Conservation (phyloP, 2,113 vertebrate genomes). For the Neotragus moschatus region DNA sequence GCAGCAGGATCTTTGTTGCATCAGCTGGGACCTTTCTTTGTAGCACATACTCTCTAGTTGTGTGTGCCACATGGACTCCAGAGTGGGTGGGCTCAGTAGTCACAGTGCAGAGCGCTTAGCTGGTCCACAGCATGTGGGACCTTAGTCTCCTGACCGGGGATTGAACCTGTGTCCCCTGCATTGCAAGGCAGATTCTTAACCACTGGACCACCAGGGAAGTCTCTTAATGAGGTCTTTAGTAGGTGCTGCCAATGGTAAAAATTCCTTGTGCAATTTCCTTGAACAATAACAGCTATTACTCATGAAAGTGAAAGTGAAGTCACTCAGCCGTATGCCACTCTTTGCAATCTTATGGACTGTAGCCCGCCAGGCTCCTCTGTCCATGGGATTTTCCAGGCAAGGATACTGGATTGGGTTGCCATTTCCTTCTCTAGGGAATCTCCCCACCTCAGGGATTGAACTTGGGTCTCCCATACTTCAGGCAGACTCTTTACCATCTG, state of each 20-base stretch:
- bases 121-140: not conserved
- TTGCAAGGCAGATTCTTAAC: not conserved
- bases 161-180: not conserved
- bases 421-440: not conserved
- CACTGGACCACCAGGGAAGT: not conserved
- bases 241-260: not conserved
- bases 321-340: not conserved
- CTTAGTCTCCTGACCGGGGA: not conserved
- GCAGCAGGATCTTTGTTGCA: not conserved
- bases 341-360: not conserved
- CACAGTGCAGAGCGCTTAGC: not conserved
- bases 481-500: not conserved
- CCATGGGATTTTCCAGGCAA: not conserved
- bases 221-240: not conserved
- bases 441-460: not conserved
- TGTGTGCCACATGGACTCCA: not conserved
- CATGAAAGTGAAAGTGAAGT: not conserved
- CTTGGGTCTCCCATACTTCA: not conserved
- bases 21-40: not conserved
- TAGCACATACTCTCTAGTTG: not conserved
- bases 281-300: not conserved
- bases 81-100: not conserved
- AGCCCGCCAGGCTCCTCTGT: rapidly evolving
- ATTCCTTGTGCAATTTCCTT: not conserved
- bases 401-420: not conserved